A percentile compares a stretch with the other conserved stretches of the same genome.
Evolutionary conservation across 2,113 vertebrate species (phyloP).

Genomic region (Myrmophylax atrothorax): DNA sequence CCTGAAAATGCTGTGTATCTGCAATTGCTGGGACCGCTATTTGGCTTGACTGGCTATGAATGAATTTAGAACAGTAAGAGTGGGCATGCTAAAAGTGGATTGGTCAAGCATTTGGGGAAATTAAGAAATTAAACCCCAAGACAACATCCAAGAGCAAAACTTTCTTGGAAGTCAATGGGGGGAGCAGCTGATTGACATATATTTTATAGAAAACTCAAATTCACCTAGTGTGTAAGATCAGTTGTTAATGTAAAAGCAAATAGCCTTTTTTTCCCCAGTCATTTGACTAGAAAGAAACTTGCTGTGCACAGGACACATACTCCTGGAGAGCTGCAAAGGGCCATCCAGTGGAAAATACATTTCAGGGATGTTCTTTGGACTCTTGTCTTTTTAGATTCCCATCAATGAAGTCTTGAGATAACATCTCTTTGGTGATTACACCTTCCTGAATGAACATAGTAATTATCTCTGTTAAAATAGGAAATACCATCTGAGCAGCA

Average conservation of each 20-base stretch:
- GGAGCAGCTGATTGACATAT: background rate
- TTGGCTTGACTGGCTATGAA: background rate
- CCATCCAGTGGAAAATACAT: background rate
- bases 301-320: background rate
- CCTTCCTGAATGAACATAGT: slow-evolving; percentile 39
- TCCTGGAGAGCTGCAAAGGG: background rate
- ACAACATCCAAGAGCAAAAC: background rate
- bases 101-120: background rate
- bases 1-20: background rate
- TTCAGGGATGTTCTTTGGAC: background rate
- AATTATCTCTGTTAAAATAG: slow-evolving; percentile 45
- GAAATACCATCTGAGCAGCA: background rate
- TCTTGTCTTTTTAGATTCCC: background rate
- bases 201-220: background rate
- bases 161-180: background rate
- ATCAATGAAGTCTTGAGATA: background rate
- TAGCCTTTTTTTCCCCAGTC: background rate
- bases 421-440: background rate
- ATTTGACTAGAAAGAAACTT: background rate
- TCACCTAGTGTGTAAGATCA: background rate
- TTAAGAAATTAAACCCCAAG: background rate
- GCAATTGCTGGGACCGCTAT: background rate
- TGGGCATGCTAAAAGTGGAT: background rate
- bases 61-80: background rate
- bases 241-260: background rate